A percentile compares a stretch with the other conserved stretches of the same genome.
phyloP scores from a whole-genome alignment of 2,797 vertebrate genomes.

The Silurus lanzhouensis region DNA sequence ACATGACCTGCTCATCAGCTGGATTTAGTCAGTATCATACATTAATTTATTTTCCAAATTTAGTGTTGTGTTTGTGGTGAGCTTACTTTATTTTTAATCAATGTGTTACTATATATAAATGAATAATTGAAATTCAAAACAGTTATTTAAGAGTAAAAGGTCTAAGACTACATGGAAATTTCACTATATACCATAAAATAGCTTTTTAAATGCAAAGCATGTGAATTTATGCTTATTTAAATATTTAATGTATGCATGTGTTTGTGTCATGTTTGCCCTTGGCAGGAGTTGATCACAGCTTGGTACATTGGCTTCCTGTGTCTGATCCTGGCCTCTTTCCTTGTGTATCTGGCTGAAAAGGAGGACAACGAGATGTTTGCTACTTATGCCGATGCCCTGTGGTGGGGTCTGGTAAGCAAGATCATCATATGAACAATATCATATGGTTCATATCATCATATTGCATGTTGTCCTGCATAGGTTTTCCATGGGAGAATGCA shows the following conservation, averaged over 20 bases:
- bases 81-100: not conserved
- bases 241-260: not conserved
- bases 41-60: not conserved
- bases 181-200: not conserved
- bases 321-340: conserved; percentile 95
- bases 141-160: not conserved
- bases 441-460: not conserved
- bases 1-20: not conserved
- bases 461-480: not conserved
- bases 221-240: not conserved
- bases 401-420: conserved; percentile 96
- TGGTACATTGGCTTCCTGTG: conserved; percentile 99
- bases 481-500: not conserved
- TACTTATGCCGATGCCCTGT: conserved; percentile 95
- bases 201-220: not conserved
- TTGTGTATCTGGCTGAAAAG: conserved; percentile 97
- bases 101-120: not conserved
- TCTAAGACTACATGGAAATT: not conserved
- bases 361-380: conserved; percentile 97
- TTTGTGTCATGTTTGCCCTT: conserved; percentile 32
- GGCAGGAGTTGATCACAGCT: conserved; percentile 84
- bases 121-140: not conserved
- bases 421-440: too few species aligned
- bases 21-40: conserved; percentile 8
- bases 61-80: not conserved